Percentiles rank a stretch among this genome's conserved stretches.
Conservation (phyloP, 2,888 invertebrate species). For the Gnatocerus cornutus region DNA sequence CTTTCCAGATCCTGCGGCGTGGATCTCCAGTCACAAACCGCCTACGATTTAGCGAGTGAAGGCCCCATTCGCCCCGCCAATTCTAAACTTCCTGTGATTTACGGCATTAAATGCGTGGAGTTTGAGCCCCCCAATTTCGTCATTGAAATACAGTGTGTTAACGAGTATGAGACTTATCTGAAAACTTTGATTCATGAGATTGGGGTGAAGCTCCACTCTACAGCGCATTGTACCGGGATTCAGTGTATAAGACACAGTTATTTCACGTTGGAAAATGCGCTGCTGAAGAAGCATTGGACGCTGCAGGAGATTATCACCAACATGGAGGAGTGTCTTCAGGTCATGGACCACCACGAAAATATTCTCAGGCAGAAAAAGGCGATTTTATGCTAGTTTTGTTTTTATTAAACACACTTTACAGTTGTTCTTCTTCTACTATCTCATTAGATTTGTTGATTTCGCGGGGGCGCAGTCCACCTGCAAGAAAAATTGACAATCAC, state of each 20-base stretch:
- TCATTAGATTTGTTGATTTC: neutral
- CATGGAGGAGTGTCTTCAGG: slow-evolving; percentile 74
- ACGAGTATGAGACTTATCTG: slow-evolving; percentile 87
- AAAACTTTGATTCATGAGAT: slow-evolving; percentile 87
- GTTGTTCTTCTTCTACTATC: slow-evolving; percentile 3
- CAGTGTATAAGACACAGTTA: slow-evolving; percentile 89
- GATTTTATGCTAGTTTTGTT: slow-evolving; percentile 7
- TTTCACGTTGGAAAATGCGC: slow-evolving; percentile 83
- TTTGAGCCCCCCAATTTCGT: slow-evolving; percentile 90
- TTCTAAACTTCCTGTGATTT: slow-evolving; percentile 83
- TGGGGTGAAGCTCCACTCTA: slow-evolving; percentile 84
- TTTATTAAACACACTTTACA: neutral
- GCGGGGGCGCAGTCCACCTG: neutral
- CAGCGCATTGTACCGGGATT: slow-evolving; percentile 86
- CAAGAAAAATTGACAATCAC: neutral
- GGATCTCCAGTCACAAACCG: slow-evolving; percentile 88
- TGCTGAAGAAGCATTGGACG: slow-evolving; percentile 89
- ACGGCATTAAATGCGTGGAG: slow-evolving; percentile 88
- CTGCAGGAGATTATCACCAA: slow-evolving; percentile 80
- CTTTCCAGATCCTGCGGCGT: slow-evolving; percentile 81
- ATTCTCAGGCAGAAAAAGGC: slow-evolving; percentile 21
- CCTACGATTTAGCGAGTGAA: slow-evolving; percentile 89
- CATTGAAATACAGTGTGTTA: slow-evolving; percentile 89
- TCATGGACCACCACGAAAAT: slow-evolving; percentile 68
- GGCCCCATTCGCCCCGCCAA: slow-evolving; percentile 86